Conservation (phyloP, 2,113 vertebrate genomes). For the Amphiprion percula region DNA sequence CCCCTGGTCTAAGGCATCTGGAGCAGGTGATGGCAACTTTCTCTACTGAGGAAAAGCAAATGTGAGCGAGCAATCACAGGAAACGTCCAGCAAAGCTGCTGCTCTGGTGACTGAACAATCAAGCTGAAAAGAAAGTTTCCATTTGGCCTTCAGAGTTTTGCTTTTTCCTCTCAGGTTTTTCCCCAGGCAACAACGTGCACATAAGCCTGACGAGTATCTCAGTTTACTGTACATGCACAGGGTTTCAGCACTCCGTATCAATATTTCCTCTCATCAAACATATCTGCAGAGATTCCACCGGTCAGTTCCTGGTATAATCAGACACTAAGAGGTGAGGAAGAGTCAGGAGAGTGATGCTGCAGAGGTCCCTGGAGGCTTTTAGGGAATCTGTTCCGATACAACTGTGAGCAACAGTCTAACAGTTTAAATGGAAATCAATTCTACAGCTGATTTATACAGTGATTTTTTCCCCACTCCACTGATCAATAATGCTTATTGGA, state of each 20-base stretch:
- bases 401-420: conserved; percentile 1
- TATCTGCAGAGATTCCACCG: no score
- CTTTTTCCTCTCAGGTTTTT: not conserved
- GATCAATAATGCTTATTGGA: conserved; percentile 8
- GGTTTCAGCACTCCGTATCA: not conserved
- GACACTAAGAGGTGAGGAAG: not conserved
- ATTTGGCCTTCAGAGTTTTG: not conserved
- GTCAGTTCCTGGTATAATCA: not conserved
- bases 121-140: conserved; percentile 1
- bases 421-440: conserved; percentile 21
- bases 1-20: not conserved
- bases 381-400: no score
- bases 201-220: not conserved
- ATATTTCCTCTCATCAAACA: no score
- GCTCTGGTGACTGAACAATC: not conserved
- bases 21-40: not conserved
- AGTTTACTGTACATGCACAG: not conserved
- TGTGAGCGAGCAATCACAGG: not conserved
- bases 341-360: not conserved
- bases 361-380: not conserved
- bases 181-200: not conserved
- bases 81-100: not conserved
- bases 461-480: conserved; percentile 10
- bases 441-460: not conserved
- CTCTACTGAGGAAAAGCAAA: not conserved